Evolutionary conservation across 2,113 vertebrate species (phyloP), one percentile per base, ranked within the genome.

Genomic region (Pygoscelis antarcticus): DNA sequence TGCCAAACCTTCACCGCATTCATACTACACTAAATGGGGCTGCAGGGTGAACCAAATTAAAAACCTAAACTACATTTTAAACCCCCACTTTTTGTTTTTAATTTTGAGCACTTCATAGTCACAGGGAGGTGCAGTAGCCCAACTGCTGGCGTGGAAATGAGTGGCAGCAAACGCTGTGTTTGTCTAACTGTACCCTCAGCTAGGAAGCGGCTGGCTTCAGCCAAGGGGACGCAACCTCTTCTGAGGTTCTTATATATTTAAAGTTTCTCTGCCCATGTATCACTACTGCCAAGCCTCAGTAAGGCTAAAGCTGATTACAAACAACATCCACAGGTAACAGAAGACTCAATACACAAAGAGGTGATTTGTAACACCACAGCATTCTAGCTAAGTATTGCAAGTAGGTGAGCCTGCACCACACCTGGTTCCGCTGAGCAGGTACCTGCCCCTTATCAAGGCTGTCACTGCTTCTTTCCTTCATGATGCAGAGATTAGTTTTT

Each of bases 81-180:
- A 32, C 1, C 13, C 11, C 2, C 6, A 11, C 3, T 18, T 71
- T 79, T 46, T 57, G 19, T n/a, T 38, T 74, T 66, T 6, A 20
- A 61, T 36, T 70, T 49, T 51, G 20, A 61, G 19, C 40, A 23
- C 29, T 60, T 44, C 10, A 11, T 7, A 44, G 64, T 30, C 36
- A 66, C n/a, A 19, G 42, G 54, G 25, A 93, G 54, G 17, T 65
- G 64, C 30, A 7, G 7, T 1, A 72, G n/a, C 8, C 38, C 47
- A 60, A 0, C 6, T 0, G 0, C 49, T n/a, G 77, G 49, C 2
- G 0, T 15, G 32, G 60, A 65, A 75, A 71, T 0, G 3, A 91
- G 55, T 1, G 3, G 60, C 87, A 92, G 44, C 65, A 27, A 58
- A 60, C 0, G 0, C 40, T 10, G 16, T 0, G 7, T 1, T 27